These are phyloP conservation scores for Naso thynnoides DNA, from an alignment of 2,797 vertebrate species.

Conservation along the genomic window DNA sequence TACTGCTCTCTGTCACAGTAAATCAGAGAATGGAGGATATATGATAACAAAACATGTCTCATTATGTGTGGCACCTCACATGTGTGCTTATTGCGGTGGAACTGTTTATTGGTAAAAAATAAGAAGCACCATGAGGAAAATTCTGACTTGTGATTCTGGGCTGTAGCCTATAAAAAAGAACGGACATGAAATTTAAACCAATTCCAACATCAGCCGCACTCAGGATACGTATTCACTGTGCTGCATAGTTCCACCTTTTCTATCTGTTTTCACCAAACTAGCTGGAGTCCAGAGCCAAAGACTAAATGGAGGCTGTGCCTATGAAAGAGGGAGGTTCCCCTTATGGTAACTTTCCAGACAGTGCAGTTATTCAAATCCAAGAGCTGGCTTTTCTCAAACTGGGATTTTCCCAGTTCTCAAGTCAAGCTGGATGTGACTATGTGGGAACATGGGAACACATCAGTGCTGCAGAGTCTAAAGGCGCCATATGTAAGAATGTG, in stretches of 20 bases:
- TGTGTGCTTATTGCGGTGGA: too few species aligned
- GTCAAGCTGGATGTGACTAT: neutral
- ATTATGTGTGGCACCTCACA: too few species aligned
- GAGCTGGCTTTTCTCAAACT: neutral
- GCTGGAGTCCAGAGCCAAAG: neutral
- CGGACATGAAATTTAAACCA: neutral
- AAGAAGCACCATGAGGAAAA: neutral
- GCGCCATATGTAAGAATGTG: too few species aligned
- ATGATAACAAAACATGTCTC: too few species aligned
- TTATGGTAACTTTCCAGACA: neutral
- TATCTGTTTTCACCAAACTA: neutral
- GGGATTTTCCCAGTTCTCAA: neutral
- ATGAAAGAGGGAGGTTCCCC: neutral
- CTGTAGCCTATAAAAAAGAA: neutral
- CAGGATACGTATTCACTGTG: neutral
- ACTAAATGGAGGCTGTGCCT: neutral
- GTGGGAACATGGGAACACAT: neutral
- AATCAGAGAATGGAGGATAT: too few species aligned
- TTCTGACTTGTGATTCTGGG: neutral
- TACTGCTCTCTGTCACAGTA: too few species aligned
- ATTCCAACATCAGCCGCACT: neutral
- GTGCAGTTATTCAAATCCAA: conserved; percentile 31
- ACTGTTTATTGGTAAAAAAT: too few species aligned
- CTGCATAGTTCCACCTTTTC: too few species aligned
- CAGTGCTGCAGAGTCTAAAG: neutral